Conservation (phyloP, 2,888 invertebrate genomes). For the Drosophila heteroneura region DNA sequence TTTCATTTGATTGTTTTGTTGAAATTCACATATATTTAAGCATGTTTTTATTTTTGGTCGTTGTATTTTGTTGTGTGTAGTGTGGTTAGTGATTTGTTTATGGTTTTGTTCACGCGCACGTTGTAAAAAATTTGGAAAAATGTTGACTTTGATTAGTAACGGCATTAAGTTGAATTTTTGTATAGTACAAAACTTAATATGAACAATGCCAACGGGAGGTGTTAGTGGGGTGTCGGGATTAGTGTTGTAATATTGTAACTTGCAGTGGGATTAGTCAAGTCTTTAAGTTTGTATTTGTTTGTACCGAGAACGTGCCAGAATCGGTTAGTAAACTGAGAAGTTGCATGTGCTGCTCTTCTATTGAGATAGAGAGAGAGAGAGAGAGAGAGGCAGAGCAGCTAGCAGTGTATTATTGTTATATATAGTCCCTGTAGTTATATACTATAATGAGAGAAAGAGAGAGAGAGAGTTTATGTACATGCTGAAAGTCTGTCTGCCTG, state of each 20-base stretch:
- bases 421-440: conserved; percentile 27
- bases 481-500: conserved; percentile 31
- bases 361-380: conserved; percentile 5
- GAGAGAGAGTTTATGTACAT: conserved; percentile 39
- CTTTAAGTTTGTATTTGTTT: conserved; percentile 11
- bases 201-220: conserved; percentile 34
- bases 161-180: conserved; percentile 40
- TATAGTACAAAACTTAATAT: conserved; percentile 24
- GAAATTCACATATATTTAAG: conserved; percentile 57
- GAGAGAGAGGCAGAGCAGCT: conserved; percentile 34
- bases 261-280: conserved; percentile 53
- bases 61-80: conserved; percentile 45
- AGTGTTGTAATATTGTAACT: conserved; percentile 43
- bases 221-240: conserved; percentile 28
- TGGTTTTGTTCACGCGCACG: conserved; percentile 44
- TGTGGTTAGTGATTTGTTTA: conserved; percentile 63
- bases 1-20: conserved; percentile 62
- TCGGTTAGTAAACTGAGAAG: conserved; percentile 56
- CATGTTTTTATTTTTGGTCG: conserved; percentile 38
- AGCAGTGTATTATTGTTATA: conserved; percentile 1
- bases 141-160: conserved; percentile 71
- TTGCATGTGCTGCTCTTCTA: conserved; percentile 13
- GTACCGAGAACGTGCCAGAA: conserved; percentile 50
- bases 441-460: conserved; percentile 16
- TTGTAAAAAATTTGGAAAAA: conserved; percentile 77